These are phyloP conservation scores for Lacerta agilis DNA, from an alignment of 2,797 vertebrate genomes.

Conservation along the genomic window DNA sequence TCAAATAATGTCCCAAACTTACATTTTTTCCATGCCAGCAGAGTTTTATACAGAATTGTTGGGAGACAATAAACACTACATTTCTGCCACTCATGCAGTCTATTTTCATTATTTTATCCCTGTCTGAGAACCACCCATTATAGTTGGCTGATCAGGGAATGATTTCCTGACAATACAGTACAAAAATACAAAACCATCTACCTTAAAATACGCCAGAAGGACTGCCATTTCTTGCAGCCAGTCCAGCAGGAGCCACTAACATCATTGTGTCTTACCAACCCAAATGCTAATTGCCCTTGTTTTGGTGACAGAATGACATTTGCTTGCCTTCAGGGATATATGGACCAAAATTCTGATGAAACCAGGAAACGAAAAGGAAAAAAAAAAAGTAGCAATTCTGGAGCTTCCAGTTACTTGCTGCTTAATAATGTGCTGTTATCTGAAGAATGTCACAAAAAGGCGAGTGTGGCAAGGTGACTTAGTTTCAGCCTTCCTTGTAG, in stretches of 20 bases:
- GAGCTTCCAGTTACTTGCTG: not conserved
- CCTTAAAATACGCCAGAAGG: not conserved
- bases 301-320: accelerated
- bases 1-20: not conserved
- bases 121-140: not conserved
- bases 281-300: accelerated
- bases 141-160: not conserved
- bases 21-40: not conserved
- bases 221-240: not conserved
- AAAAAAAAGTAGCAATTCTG: not conserved
- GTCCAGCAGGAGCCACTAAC: not conserved
- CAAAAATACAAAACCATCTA: not conserved
- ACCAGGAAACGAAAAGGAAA: not conserved
- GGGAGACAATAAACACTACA: not conserved
- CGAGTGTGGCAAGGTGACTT: not conserved
- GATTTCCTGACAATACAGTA: not conserved
- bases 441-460: not conserved
- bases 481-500: not conserved
- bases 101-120: not conserved
- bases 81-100: not conserved
- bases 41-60: not conserved
- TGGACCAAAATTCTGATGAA: not conserved
- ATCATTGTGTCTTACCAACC: not conserved
- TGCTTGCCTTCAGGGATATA: not conserved
- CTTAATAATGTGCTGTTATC: not conserved